Evolutionary conservation across 2,888 invertebrate species (phyloP), one percentile per base, ranked within the genome.

Genomic region (Belgica antarctica): DNA sequence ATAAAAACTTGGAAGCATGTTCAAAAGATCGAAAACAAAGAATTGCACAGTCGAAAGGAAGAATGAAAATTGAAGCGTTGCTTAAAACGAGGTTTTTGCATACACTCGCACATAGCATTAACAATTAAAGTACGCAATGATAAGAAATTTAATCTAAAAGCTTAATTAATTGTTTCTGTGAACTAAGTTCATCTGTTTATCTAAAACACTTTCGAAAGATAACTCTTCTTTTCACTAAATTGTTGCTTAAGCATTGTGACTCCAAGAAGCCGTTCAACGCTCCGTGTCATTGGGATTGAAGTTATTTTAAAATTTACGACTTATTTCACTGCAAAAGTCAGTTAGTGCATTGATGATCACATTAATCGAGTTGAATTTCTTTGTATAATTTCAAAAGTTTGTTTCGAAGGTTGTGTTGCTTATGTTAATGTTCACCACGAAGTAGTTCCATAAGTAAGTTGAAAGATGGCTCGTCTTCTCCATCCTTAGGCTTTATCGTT

Each of bases 381-480:
- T 46, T 12, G 46, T 4, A 15, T 46, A 4, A n/a, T n/a, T n/a
- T n/a, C n/a, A n/a, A n/a, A 2, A 28, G 34, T 62, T 61, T 61
- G 25, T 59, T 24, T 7, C 7, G 7, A 27, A 8, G 25, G 12
- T 25, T 57, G 57, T 24, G 69, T 66, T 66, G 24, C 19, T 41
- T 1, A 24, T 46, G 12, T 70, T 79, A 94, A 82, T 94, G 94
- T 83, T 95, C 94, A 76, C 96, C 96, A 76, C 95, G 85, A 73
- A 97, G 83, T 71, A 97, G 85, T 83, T 97, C 97, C 91, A 96
- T 94, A 74, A 97, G 86, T 75, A 97, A 85, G 81, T 96, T 96
- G 83, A 96, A 96, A 77, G 91, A 90, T 72, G 90, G 89, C 71
- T 72, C 92, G 12, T 52, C 90, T 76, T 94, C 93, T 72, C 93